Evolutionary conservation across 2,888 invertebrate genomes (phyloP).

Genomic region (Ligdia adustata): DNA sequence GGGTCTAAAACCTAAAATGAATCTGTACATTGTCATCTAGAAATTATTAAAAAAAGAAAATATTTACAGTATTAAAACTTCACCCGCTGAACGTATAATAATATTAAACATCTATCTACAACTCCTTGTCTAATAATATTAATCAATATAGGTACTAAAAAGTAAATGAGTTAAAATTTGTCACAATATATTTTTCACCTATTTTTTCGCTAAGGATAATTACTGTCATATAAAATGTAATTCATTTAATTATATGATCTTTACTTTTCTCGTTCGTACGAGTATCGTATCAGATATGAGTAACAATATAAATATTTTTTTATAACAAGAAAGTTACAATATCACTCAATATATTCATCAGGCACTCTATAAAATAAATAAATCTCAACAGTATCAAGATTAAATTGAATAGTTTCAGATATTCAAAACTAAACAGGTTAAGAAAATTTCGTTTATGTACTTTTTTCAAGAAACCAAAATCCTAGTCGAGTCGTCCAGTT

Average conservation of each 20-base stretch:
- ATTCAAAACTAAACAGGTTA: too few species aligned
- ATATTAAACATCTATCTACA: conserved; percentile 33
- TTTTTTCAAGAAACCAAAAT: too few species aligned
- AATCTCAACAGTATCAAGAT: too few species aligned
- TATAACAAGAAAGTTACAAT: conserved; percentile 11
- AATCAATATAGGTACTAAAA: neutral
- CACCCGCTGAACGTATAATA: conserved; percentile 17
- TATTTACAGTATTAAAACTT: conserved; percentile 53
- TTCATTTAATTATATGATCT: too few species aligned
- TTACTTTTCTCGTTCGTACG: conserved; percentile 6
- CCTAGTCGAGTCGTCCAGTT: too few species aligned
- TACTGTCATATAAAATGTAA: too few species aligned
- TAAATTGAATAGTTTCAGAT: too few species aligned
- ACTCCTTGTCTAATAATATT: neutral
- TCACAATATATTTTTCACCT: too few species aligned
- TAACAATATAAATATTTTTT: conserved; percentile 10
- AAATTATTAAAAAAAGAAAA: conserved; percentile 33
- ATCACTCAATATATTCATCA: conserved; percentile 1
- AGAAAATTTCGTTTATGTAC: too few species aligned
- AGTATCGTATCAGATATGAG: conserved; percentile 3
- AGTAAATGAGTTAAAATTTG: too few species aligned
- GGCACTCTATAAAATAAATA: too few species aligned
- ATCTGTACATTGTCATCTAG: conserved; percentile 52
- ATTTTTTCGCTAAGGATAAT: too few species aligned
- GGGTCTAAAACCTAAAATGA: conserved; percentile 43